Evolutionary conservation across 2,113 vertebrate species (phyloP), one percentile per base, ranked within the genome.

Genomic region (Alexandromys fortis): DNA sequence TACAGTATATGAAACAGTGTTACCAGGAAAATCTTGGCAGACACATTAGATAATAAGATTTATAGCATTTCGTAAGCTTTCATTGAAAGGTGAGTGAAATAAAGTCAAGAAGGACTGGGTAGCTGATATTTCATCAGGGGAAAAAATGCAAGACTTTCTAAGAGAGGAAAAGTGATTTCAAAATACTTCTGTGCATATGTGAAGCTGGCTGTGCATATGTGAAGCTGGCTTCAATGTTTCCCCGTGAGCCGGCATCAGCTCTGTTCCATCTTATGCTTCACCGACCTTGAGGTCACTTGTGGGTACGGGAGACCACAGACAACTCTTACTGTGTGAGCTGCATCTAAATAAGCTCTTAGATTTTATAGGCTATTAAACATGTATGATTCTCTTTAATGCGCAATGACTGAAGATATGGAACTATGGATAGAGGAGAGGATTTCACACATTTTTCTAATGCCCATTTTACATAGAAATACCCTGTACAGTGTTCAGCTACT

Each of bases 61-160:
- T 16, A 47, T 72, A 63, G 4, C 42, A 91, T 55, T 91, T 67
- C 10, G n/a, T 70, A 91, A 75, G 26, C 35, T 94, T 72, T 38
- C 21, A 85, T 21, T 79, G 21, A 38, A 49, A 49, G 22, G 82
- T 24, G 68, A 86, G 77, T n/a, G 2, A 97, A 95, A 78, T 86
- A 81, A 65, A 91, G n/a, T 95, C 76, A 17, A 30, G 17, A 93
- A 90, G 24, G 42, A 78, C 35, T 63, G 91, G 81, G 21, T 61
- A 89, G 10, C 38, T 93, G 70, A 42, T 14, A 65, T 83, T 83
- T 94, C 61, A 78, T 73, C 2, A 49, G 33, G 77, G 72, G 38
- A 42, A 49, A 49, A 30, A 58, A 38, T 61, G 55, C 38, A 93
- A 16, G 7, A 49, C 61, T 77, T 35, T 49, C 58, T 58, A 24